Evolutionary conservation across 2,888 invertebrate species (phyloP), one percentile per base, ranked within the genome.

Genomic region (Ptychoptera contaminata): DNA sequence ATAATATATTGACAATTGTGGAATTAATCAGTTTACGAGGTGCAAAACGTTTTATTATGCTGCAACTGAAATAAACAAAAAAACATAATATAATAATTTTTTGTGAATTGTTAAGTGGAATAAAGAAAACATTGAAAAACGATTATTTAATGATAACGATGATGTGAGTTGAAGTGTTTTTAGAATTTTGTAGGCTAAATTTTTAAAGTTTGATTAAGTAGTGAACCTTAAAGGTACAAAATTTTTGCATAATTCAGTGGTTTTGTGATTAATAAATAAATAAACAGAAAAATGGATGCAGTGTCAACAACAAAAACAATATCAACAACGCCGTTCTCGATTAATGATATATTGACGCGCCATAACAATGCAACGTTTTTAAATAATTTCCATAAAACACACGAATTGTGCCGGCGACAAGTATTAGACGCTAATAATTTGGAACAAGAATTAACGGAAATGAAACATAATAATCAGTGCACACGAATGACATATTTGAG

Each of bases 311-410:
- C 59, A 12, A 59, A 56, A 49, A 63, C 62, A 52, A 56, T 56
- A 31, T 55, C 63, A 2, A 67, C 71, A 9, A 81, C 80, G 9
- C 80, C 81, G 32, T 81, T 81, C 62, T 80, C 79, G 9, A 81
- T 81, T 45, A 79, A 80, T 54, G 80, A 81, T 55, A 81, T 81
- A 58, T 62, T 81, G 56, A 76, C 76, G n/a, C 58, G 64, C 37
- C 61, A 56, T 37, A 61, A 58, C 44, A 56, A 53, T 6, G 51
- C 54, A 39, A 36, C 43, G 12, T 40, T 39, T 30, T 39, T 38
- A n/a, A 14, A 16, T 8, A 16, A 34, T 11, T 52, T 46, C 37
- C 43, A 51, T 42, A 36, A 32, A 32, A 32, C 9, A 4, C 32
- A 32, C 3, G 11, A 32, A 32, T 32, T 32, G 8, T n/a, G n/a